Conservation (phyloP, 2,113 vertebrate genomes). For the Varanus salvator region DNA sequence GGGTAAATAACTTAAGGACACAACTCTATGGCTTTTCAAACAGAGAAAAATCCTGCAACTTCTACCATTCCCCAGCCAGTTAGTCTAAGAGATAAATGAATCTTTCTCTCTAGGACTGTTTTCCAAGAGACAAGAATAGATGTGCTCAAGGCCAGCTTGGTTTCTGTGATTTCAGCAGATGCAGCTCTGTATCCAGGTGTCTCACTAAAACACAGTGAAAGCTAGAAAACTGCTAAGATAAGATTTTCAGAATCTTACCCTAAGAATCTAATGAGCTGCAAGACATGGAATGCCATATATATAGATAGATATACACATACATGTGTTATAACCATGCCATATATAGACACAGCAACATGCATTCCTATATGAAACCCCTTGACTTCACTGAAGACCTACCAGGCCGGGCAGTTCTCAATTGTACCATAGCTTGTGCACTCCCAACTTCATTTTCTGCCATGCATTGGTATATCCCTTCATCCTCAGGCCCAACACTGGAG, state of each 20-base stretch:
- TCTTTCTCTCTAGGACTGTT: no score
- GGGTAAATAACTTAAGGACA: neutral
- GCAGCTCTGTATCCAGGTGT: neutral
- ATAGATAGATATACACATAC: neutral
- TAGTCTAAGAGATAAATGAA: no score
- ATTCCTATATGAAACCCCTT: neutral
- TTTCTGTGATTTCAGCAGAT: neutral
- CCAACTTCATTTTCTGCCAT: conserved; percentile 95
- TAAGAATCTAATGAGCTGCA: neutral
- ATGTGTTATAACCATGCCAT: neutral
- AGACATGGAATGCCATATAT: neutral
- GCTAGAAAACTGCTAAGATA: neutral
- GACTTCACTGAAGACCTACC: conserved; percentile 73
- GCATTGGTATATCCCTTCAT: conserved; percentile 95
- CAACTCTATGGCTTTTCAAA: no score
- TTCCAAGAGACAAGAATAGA: neutral
- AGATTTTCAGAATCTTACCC: neutral
- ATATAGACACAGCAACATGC: neutral
- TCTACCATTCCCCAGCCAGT: no score
- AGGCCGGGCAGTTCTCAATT: conserved; percentile 82
- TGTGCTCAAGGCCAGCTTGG: neutral
- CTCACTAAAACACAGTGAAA: neutral
- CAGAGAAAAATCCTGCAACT: no score
- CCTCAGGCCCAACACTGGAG: conserved; percentile 86
- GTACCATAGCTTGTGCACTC: conserved; percentile 90